Evolutionary conservation across 2,797 vertebrate genomes (phyloP).

Genomic region (Anguilla obscura): DNA sequence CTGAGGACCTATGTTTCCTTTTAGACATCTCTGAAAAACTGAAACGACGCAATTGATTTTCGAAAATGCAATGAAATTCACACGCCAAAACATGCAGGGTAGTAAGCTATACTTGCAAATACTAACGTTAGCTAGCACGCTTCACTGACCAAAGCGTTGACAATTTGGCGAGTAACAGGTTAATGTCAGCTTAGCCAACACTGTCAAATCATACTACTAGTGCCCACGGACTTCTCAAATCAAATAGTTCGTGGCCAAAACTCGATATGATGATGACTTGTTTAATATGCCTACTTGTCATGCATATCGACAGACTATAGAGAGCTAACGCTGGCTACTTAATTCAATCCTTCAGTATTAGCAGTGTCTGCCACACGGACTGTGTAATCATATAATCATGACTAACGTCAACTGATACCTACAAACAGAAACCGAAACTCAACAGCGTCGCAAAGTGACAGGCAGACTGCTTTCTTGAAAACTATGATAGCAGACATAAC

Average conservation of each 20-base stretch:
- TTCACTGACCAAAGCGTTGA: neutral
- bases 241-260: neutral
- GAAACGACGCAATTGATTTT: neutral
- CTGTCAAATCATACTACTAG: neutral
- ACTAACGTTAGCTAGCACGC: neutral
- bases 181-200: neutral
- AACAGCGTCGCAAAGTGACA: neutral
- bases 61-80: neutral
- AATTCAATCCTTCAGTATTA: too few species aligned
- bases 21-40: slow-evolving; percentile 65
- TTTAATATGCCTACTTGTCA: neutral
- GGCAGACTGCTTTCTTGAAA: neutral
- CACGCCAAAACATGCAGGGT: neutral
- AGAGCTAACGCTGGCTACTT: too few species aligned
- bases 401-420: neutral
- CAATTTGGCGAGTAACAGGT: neutral
- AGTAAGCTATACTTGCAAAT: neutral
- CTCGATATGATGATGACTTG: neutral
- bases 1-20: slow-evolving; percentile 53
- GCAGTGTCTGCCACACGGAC: too few species aligned
- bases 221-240: neutral
- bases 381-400: too few species aligned
- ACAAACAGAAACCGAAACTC: neutral
- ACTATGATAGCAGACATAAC: neutral
- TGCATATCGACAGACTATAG: neutral